Evolutionary conservation across 1,140 invertebrate genomes (phyloP).

Genomic region (Drosophila ohnishii): DNA sequence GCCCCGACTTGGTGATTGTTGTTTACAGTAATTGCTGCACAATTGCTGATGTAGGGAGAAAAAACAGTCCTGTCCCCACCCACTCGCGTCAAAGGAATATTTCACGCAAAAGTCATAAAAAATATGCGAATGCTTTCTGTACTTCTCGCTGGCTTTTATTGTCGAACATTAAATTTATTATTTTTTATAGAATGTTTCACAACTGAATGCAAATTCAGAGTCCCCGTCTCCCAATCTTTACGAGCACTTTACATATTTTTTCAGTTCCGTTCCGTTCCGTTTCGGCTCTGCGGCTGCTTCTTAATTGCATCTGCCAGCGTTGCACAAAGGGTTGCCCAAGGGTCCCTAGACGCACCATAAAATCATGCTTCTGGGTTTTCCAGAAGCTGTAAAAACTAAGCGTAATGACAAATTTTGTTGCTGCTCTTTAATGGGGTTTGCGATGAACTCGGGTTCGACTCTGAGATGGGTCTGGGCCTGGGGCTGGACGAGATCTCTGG

Average conservation of each 20-base stretch:
- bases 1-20: conserved; percentile 67
- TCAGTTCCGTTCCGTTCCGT: conserved; percentile 40
- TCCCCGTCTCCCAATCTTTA: conserved; percentile 15
- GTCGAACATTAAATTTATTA: conserved; percentile 80
- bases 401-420: conserved; percentile 69
- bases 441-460: conserved; percentile 28
- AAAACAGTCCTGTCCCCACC: conserved; percentile 30
- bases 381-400: conserved; percentile 71
- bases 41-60: conserved; percentile 56
- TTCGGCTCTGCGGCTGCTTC: conserved; percentile 43
- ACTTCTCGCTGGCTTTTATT: conserved; percentile 58
- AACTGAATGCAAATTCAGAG: conserved; percentile 76
- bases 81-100: conserved; percentile 34
- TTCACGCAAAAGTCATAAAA: conserved; percentile 77
- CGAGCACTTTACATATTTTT: conserved; percentile 55
- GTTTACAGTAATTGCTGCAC: conserved; percentile 76
- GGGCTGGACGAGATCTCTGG: conserved; percentile 4
- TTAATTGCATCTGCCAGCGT: conserved; percentile 62
- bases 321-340: conserved; percentile 35
- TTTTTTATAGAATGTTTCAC: conserved; percentile 81
- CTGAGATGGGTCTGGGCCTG: conserved; percentile 13
- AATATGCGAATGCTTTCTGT: conserved; percentile 68
- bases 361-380: conserved; percentile 51
- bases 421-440: conserved; percentile 45
- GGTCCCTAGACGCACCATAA: conserved; percentile 49